phyloP scores from a whole-genome alignment of 2,888 invertebrate genomes.

The Matsumyia berberina region DNA sequence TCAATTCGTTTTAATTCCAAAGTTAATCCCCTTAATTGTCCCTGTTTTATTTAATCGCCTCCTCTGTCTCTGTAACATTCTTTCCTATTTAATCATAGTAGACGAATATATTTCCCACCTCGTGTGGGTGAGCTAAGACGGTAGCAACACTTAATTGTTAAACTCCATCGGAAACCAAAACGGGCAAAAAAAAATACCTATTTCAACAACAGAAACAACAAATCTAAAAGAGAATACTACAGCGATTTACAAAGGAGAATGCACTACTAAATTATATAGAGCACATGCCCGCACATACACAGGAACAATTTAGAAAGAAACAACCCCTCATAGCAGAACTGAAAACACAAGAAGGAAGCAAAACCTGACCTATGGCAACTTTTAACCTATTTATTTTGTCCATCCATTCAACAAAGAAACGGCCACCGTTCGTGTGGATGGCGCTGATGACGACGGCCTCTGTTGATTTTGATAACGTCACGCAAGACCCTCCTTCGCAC shows the following conservation, averaged over 20 bases:
- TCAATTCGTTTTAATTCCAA: too few species aligned
- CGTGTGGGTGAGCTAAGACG: background rate
- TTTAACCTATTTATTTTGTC: slow-evolving; percentile 69
- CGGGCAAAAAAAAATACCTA: slow-evolving; percentile 6
- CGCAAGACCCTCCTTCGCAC: slow-evolving; percentile 25
- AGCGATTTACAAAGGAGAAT: slow-evolving; percentile 39
- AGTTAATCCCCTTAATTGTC: too few species aligned
- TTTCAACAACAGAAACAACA: slow-evolving; percentile 13
- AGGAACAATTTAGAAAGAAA: slow-evolving; percentile 27
- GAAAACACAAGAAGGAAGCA: slow-evolving; percentile 59
- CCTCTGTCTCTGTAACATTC: slow-evolving; percentile 11
- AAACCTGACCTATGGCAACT: slow-evolving; percentile 71
- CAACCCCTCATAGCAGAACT: slow-evolving; percentile 32
- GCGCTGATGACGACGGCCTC: background rate
- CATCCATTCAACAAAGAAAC: slow-evolving; percentile 43
- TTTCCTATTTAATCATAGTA: slow-evolving; percentile 1
- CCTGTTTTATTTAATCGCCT: background rate
- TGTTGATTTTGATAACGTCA: slow-evolving; percentile 39
- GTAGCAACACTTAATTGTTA: slow-evolving; percentile 29
- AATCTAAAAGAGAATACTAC: slow-evolving; percentile 15
- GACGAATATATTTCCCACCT: background rate
- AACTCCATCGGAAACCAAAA: slow-evolving; percentile 23
- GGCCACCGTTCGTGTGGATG: background rate
- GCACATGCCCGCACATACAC: slow-evolving; percentile 20
- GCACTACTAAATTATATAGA: slow-evolving; percentile 52